Base-by-base conservation (phyloP, 1,140 invertebrate species). In the Penaeus vannamei region DNA sequence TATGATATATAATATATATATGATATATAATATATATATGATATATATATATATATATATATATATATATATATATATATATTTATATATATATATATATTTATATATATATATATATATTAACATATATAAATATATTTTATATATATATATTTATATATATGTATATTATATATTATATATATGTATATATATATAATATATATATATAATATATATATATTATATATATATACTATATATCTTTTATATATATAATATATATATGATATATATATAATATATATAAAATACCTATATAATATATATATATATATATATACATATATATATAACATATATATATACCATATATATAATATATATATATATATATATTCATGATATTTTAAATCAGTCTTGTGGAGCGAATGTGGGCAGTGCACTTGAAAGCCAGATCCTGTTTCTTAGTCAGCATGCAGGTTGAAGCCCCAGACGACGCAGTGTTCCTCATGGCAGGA, bases 1-100 rank as follows among this genome's bases (percentile, higher is more conserved):
- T 26, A 17, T 26, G 29, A 42, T 42, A 0, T 42, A 42, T 42
- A 42, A 42, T 7, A 42, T 5, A 42, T 42, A 42, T 42, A 42
- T 36, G 10, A n/a, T n/a, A n/a, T n/a, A n/a, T n/a, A n/a, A 69
- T n/a, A n/a, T n/a, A n/a, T n/a, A n/a, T 64, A 64, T 64, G n/a
- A 64, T 64, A 64, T 64, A 64, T 64, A 64, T 64, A 64, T 64
- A 64, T 64, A 64, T 64, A 64, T 64, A 64, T 64, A 64, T 64
- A 64, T 64, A 64, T 64, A 64, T 64, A 64, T 64, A 64, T 64
- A 4, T 64, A 64, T 64, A 64, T 64, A 64, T 64, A 64, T 64
- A 64, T 64, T 22, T 64, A 64, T 64, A 64, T 64, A 64, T 64
- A 64, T 64, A 64, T 64, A 64, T 64, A 64, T 64, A 64, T 64